phyloP scores from a whole-genome alignment of 2,113 vertebrate genomes.

The Piprites chloris region DNA sequence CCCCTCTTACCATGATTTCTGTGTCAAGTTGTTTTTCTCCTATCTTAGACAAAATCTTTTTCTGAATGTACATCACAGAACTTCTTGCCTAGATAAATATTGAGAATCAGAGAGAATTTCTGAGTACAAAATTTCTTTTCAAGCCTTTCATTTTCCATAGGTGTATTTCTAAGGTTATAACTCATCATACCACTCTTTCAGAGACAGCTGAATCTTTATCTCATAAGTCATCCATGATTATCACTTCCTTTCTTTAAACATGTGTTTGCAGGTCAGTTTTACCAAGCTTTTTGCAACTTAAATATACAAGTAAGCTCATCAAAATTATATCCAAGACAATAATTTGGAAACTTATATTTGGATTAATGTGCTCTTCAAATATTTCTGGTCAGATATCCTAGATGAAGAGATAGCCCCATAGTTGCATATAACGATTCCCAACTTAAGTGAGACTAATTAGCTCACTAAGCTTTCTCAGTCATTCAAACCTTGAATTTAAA shows the following conservation, averaged over 20 bases:
- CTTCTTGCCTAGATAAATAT: not conserved
- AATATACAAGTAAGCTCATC: not conserved
- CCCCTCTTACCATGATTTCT: not conserved
- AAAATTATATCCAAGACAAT: not conserved
- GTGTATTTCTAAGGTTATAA: not conserved
- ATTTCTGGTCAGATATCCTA: not conserved
- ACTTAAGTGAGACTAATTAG: not conserved
- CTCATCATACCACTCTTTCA: not conserved
- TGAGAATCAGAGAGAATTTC: not conserved
- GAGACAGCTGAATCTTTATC: not conserved
- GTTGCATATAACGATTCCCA: not conserved
- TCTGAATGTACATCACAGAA: not conserved
- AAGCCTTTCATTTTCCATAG: not conserved
- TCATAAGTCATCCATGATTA: not conserved
- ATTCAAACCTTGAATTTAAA: not conserved
- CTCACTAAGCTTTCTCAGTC: not conserved
- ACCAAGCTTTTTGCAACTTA: not conserved
- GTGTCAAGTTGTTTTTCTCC: not conserved
- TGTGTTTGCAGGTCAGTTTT: not conserved
- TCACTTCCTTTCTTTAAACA: not conserved
- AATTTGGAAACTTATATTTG: not conserved
- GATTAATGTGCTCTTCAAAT: not conserved
- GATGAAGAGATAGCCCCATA: not conserved
- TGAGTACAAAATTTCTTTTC: not conserved
- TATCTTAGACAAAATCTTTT: not conserved